Percentiles rank a stretch among this genome's conserved stretches.
Conservation (phyloP, 2,888 invertebrate genomes). For the Acanthosepion lycidas region DNA sequence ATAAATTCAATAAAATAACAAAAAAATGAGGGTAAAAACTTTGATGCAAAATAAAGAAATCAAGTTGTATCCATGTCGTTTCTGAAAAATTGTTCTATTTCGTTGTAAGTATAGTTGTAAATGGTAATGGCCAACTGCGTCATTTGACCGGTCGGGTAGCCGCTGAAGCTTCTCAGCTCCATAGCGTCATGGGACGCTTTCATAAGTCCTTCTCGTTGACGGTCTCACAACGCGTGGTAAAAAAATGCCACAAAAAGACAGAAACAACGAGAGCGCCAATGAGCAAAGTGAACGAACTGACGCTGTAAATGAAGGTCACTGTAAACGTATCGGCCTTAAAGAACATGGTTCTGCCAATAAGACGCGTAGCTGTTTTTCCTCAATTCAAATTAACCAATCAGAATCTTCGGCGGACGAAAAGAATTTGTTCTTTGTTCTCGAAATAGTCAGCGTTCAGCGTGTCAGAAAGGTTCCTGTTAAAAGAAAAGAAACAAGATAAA, state of each 20-base stretch:
- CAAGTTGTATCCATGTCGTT: neutral
- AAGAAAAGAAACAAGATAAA: neutral
- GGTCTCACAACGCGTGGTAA: neutral
- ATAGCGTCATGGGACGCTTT: neutral
- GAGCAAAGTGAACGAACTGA: neutral
- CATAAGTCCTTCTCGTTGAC: neutral
- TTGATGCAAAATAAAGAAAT: neutral
- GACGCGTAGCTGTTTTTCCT: neutral
- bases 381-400: neutral
- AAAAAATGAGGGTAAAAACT: no score
- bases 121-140: neutral
- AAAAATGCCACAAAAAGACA: neutral
- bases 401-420: no score
- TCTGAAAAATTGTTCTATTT: neutral
- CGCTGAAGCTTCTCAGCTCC: neutral
- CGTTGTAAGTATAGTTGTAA: neutral
- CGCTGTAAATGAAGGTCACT: neutral
- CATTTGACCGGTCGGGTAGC: neutral
- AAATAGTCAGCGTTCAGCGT: neutral
- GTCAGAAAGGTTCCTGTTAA: neutral
- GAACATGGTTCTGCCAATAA: neutral
- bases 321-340: neutral
- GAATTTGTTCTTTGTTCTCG: neutral
- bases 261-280: neutral
- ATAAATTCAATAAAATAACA: neutral